Evolutionary conservation across 2,888 invertebrate species (phyloP), one percentile per base, ranked within the genome.

Genomic region (Notodonta ziczac): DNA sequence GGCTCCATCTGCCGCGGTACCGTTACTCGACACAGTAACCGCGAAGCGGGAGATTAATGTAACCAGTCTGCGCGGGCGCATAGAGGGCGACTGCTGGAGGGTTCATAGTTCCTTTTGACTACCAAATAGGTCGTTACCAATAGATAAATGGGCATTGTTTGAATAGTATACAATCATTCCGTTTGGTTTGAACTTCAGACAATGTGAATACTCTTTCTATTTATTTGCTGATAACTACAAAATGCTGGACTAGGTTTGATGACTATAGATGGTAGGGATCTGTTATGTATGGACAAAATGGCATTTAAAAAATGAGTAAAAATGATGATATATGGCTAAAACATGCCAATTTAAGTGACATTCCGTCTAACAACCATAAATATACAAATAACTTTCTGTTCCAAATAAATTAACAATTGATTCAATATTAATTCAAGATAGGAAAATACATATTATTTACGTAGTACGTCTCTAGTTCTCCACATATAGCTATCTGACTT

Each of bases 21-120:
- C 90, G 93, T 92, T 93, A 91, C 65, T 81, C 81, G 93, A 86
- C 93, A 91, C 86, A 92, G 84, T 93, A 89, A 93, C 93, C 91
- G 88, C 85, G 74, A 84, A 85, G 79, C 75, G 80, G 77, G 83
- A 89, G 91, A 93, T 92, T 90, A 93, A 93, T 91, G 88, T 82
- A 85, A 85, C 89, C 84, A 87, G 86, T 86, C 83, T 84, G 83
- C 73, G 79, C 77, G 69, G 74, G 80, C 78, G 74, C 76, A 81
- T 78, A 76, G 74, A 83, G 83, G 81, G 81, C 81, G 71, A 72
- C 70, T 67, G 69, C 67, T 58, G 58, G 58, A 63, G 69, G 70
- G 75, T 69, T 65, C 69, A 66, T 65, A 67, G 65, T 75, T 65
- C 61, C 59, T 67, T 59, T 39, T 62, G 57, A 53, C 58, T 24